Evolutionary conservation across 2,888 invertebrate genomes (phyloP).

Genomic region (Gari tellinella): DNA sequence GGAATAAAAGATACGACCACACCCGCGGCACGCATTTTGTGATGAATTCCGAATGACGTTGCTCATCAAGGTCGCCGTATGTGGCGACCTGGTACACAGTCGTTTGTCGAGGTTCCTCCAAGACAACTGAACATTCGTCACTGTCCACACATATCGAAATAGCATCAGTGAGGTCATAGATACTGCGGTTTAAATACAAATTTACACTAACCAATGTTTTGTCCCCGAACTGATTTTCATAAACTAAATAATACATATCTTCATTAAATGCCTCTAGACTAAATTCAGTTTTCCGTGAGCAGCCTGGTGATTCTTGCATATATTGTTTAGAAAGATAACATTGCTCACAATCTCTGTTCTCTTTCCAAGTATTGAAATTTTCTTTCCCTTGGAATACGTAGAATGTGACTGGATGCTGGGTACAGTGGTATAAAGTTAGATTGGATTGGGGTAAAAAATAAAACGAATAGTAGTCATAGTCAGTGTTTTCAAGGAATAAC

Average conservation of each 20-base stretch:
- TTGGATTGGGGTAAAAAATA: slow-evolving; percentile 35
- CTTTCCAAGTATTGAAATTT: slow-evolving; percentile 42
- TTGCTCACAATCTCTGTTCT: slow-evolving; percentile 30
- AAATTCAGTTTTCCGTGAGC: too few relatives aligned
- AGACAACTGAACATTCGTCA: slow-evolving; percentile 22
- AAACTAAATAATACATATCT: too few relatives aligned
- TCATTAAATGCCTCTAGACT: too few relatives aligned
- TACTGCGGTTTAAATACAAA: slow-evolving; percentile 24
- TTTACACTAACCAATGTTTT: slow-evolving; percentile 35
- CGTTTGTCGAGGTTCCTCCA: slow-evolving; percentile 23
- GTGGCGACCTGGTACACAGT: slow-evolving; percentile 32
- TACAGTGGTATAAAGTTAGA: slow-evolving; percentile 27
- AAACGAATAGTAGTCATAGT: slow-evolving; percentile 39
- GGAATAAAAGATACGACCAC: slow-evolving; percentile 47
- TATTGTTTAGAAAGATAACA: slow-evolving; percentile 33
- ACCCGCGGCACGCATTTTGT: slow-evolving; percentile 52
- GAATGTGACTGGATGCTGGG: slow-evolving; percentile 19
- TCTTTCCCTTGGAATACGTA: slow-evolving; percentile 30
- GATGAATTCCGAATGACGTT: slow-evolving; percentile 38
- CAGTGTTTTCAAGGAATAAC: slow-evolving; percentile 21
- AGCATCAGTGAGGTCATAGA: slow-evolving; percentile 32
- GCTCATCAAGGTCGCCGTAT: slow-evolving; percentile 38
- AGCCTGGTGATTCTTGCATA: not conserved
- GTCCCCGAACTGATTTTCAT: slow-evolving; percentile 3
- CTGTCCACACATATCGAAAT: slow-evolving; percentile 26